phyloP scores from a whole-genome alignment of 2,888 invertebrate genomes.

The Megastigmus dorsalis region DNA sequence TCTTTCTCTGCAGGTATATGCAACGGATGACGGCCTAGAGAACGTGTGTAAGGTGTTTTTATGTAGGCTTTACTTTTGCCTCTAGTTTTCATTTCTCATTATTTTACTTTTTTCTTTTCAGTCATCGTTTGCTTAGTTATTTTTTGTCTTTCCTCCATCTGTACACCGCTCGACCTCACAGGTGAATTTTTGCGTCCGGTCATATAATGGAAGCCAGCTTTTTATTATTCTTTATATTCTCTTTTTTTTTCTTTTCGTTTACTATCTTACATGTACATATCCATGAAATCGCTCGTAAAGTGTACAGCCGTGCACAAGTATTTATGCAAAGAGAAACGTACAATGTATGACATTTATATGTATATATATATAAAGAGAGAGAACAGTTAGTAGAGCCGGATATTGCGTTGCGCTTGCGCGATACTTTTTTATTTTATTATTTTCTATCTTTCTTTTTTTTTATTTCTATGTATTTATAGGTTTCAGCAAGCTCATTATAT shows the following conservation, averaged over 20 bases:
- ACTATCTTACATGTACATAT: too few species aligned
- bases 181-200: conserved; percentile 10
- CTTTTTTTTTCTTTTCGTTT: neutral
- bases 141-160: conserved; percentile 2
- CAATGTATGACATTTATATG: conserved; percentile 10
- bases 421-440: conserved; percentile 2
- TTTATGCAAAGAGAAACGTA: conserved; percentile 10
- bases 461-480: too few species aligned
- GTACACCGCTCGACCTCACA: conserved; percentile 11
- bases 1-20: too few species aligned
- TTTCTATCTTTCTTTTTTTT: too few species aligned
- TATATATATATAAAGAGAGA: conserved; percentile 7
- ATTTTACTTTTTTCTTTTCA: neutral
- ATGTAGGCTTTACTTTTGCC: too few species aligned
- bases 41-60: conserved; percentile 27
- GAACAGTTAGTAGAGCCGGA: neutral
- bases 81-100: neutral
- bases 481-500: neutral
- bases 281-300: neutral
- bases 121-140: neutral
- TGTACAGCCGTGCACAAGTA: conserved; percentile 13
- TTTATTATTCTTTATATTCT: neutral
- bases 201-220: conserved; percentile 3
- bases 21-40: conserved; percentile 6
- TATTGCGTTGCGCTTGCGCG: conserved; percentile 26